Base-by-base conservation (phyloP, 1,140 invertebrate genomes). In the Acromyrmex echinatior region DNA sequence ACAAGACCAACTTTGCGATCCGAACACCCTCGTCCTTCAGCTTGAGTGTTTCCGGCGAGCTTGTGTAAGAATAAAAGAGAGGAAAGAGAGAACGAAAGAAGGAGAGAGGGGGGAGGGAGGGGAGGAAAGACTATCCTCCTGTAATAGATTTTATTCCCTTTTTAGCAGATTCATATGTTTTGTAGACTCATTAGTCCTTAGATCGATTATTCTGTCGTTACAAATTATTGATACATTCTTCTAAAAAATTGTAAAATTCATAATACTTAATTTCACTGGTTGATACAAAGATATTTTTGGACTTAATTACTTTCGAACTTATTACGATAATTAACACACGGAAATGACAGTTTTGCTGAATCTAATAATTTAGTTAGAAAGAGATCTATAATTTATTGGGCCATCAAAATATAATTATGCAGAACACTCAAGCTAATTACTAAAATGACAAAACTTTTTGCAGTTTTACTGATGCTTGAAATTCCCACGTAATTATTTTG, bases 1-100 rank as follows among this genome's bases (percentile, higher is more conserved):
- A 95, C 94, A 94, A 94, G 94, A 94, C 92, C 92, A 92, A 93
- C 92, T 93, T 92, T 92, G 88, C 91, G 92, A 93, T 91, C 90
- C 88, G 91, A 91, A 90, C 90, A 74, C 91, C 88, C 89, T 87
- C 87, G 87, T 91, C 45, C 74, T 88, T 87, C 87, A 66, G 84
- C 74, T 68, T 62, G 79, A 88, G 68, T 85, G 82, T 88, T 91
- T 91, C 90, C 90, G 89, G 77, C 87, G 49, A 90, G 70, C 56
- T 74, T 21, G 9, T 25, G 68, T n/a, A 16, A n/a, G 56, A 7
- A 21, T 45, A 73, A 89, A 65, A 53, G 35, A 68, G 56, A 62
- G 62, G 6, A 45, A 18, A 4, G 7, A 18, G 70, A 58, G 56
- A 51, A 82, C 70, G 88, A 82, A 49, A 45, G 35, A 60, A 28